These are phyloP conservation scores for Monopterus albus DNA, from an alignment of 2,113 vertebrate species.

Conservation along the genomic window DNA sequence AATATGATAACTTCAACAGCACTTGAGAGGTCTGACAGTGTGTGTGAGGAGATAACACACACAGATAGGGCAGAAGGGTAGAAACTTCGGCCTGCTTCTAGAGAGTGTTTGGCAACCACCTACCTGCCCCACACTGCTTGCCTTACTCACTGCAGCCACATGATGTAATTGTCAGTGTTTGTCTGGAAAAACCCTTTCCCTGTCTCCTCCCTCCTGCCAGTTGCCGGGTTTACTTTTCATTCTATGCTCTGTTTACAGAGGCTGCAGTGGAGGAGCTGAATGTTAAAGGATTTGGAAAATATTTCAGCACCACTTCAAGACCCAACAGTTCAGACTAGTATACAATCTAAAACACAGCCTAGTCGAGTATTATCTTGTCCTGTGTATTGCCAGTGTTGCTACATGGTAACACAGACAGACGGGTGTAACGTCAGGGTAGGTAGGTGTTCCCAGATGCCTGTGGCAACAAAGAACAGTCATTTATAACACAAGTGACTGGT, in stretches of 20 bases:
- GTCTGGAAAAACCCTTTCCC: constrained; percentile 35
- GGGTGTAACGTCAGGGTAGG: too few species aligned
- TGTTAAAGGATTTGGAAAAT: constrained; percentile 1
- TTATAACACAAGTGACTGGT: too few species aligned
- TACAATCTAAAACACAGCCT: too few species aligned
- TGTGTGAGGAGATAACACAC: constrained; percentile 29
- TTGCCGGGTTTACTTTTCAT: background rate
- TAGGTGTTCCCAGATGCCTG: too few species aligned
- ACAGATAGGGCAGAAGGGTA: background rate
- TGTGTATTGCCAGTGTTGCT: too few species aligned
- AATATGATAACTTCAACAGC: too few species aligned
- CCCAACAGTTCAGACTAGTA: too few species aligned
- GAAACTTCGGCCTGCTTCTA: constrained; percentile 55
- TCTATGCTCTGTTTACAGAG: constrained; percentile 9
- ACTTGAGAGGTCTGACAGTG: constrained; percentile 15
- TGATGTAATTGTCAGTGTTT: constrained; percentile 52
- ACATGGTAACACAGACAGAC: too few species aligned
- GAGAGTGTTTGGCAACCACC: constrained; percentile 55
- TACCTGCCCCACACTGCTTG: background rate
- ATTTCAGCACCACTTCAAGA: background rate
- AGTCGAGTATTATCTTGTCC: too few species aligned
- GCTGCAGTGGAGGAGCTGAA: constrained; percentile 32
- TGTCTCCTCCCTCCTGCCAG: constrained; percentile 1
- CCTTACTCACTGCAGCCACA: constrained; percentile 37
- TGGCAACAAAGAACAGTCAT: too few species aligned